Evolutionary conservation across 2,797 vertebrate genomes (phyloP), one percentile per base, ranked within the genome.

Genomic region (Enteromius viviparus): DNA sequence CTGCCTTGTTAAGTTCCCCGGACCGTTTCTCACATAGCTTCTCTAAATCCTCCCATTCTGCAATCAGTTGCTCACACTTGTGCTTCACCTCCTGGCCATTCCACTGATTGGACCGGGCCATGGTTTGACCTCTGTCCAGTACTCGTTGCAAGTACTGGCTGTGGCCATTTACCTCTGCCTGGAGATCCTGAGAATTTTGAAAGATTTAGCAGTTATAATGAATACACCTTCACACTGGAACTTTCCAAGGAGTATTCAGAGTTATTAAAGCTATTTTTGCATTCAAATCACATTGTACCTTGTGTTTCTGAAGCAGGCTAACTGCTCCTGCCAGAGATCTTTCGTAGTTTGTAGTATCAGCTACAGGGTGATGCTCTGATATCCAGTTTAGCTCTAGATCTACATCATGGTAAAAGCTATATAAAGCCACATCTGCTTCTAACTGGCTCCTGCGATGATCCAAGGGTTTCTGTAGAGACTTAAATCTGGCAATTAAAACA

Each of bases 331-430:
- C 91, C 88, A 96, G 89, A 62, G 94, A 94, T 79, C 91, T 94
- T 83, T 94, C 90, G 0, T 84, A 93, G 77, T 90, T 90, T 3
- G 89, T 90, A 0, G 94, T 94, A 68, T 87, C 90, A n/a, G 91
- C 87, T 12, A 88, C 70, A 37, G 96, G 93, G 81, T 94, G 83
- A 65, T 92, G 94, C 82, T 97, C 96, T 0, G 93, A 91, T 77
- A 97, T 95, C 96, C 97, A 98, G 49, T 84, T 93, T 82, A 96
- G 89, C 88, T 98, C 97, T 87, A 95, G 88, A 78, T 95, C 92
- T 66, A 95, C 93, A 23, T 96, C 94, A 8, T 96, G 94, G 76
- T 93, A 93, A 87, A 98, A 97, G 47, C 93, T 94, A 76, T 94
- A 94, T 9, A 97, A 93, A 62, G 91, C 91, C 79, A 96, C 94